Base-by-base conservation (phyloP, 2,113 vertebrate genomes). In the Acanthochromis polyacanthus region DNA sequence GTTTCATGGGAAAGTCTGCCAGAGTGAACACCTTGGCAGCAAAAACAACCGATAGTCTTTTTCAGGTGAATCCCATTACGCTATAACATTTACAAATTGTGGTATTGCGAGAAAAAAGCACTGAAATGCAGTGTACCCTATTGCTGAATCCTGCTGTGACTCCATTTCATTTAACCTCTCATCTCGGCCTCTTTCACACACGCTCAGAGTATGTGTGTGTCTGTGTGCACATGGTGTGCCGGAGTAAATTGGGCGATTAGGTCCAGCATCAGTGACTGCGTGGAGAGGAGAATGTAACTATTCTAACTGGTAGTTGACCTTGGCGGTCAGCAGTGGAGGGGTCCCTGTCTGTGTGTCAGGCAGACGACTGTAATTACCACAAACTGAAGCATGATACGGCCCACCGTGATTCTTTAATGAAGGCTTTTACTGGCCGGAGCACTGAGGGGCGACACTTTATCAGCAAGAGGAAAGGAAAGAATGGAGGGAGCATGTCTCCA, bases 221-320 rank as follows among this genome's bases (percentile, higher is more conserved):
- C 11, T 48, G 70, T 61, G 74, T 43, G 56, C 58, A 22, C 59
- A 59, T 58, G 72, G 81, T 30, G 64, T 62, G 80, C 55, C 38
- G 91, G 94, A 95, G 95, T 95, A 96, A 97, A 97, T 96, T 96
- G 96, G 96, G 93, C 95, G 95, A 97, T 98, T 98, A 98, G 95
- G 95, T 96, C 95, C 95, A 93, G 93, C 94, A 95, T 96, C 96
- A 84, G 84, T 94, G 96, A 95, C 95, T 95, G 95, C 94, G 95
- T 93, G 90, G 94, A 95, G 96, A 96, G 95, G 93, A 96, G 96
- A 96, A 96, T 95, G 95, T 64, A 96, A 96, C 96, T 94, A 91
- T 95, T 88, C 93, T 97, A 97, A 97, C 96, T 97, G 96, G 95
- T 96, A 96, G 96, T 97, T 98, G 96, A 98, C 97, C 98, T 97